phyloP scores from a whole-genome alignment of 2,113 vertebrate species.

The Australoheros scitulus region DNA sequence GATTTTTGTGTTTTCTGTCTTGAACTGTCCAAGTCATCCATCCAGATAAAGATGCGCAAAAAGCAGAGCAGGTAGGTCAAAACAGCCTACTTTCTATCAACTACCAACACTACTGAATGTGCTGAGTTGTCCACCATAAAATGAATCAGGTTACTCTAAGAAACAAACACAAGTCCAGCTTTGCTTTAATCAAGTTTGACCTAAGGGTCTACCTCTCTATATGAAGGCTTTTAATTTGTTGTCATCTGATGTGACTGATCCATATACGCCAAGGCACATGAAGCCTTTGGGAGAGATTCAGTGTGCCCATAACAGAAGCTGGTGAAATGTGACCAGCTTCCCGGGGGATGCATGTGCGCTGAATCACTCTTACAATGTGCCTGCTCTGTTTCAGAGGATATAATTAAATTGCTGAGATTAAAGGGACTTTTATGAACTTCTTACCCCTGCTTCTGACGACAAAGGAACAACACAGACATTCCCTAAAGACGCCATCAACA shows the following conservation, averaged over 20 bases:
- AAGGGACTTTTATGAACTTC: conserved; percentile 49
- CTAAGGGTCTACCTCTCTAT: not conserved
- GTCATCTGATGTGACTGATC: not conserved
- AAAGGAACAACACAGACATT: conserved; percentile 29
- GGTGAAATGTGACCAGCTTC: conserved; percentile 44
- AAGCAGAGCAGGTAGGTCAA: not conserved
- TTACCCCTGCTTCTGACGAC: conserved; percentile 8
- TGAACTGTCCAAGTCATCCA: not conserved
- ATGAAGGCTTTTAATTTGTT: conserved; percentile 11
- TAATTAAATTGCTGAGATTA: conserved; percentile 54
- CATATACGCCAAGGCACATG: not conserved
- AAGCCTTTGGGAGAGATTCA: conserved; percentile 17
- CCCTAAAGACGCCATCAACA: conserved; percentile 23
- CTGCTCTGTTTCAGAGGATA: conserved; percentile 45
- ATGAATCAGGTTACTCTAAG: not conserved
- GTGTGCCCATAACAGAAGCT: conserved; percentile 12
- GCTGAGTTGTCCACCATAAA: not conserved
- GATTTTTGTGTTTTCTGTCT: not conserved
- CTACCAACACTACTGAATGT: not conserved
- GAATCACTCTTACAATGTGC: conserved; percentile 21
- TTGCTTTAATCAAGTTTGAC: not conserved
- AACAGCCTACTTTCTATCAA: not conserved
- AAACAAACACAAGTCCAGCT: not conserved
- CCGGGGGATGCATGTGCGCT: not conserved
- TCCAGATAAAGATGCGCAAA: not conserved